Base-by-base conservation (phyloP, 2,113 vertebrate species). In the Phrynosoma platyrhinos region DNA sequence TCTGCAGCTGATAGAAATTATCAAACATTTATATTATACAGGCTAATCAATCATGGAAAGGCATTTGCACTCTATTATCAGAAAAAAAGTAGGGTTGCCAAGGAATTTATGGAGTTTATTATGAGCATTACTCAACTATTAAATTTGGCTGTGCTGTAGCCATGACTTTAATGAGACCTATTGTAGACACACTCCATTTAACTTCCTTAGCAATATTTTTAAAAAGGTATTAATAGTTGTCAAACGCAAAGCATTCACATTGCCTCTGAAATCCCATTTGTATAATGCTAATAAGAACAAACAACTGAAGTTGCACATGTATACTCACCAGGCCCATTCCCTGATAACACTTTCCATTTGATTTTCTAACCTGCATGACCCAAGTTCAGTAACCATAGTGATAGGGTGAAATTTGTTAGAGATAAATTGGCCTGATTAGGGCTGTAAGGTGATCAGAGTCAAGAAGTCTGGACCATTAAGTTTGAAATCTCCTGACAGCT, bases 401-500 rank as follows among this genome's bases (percentile, higher is more conserved):
- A 88, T 69, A 64, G 42, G 81, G 81, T 55, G 47, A 83, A 55
- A 69, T 83, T 69, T 83, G 74, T 83, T 83, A 71, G 74, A 83
- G 69, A 88, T 88, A 77, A 78, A 80, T n/a, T 83, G 80, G 42
- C 75, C 83, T 88, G 87, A 83, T 88, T 69, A 83, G 62, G 72
- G 64, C 14, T 68, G 87, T 83, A 58, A 83, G 87, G 74, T 88
- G 62, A 88, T 23, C 14, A 55, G 72, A 88, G 87, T 69, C 47
- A 20, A 88, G 81, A 53, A 42, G 72, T 83, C 74, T 88, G 74
- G 80, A 7, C 74, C 62, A 88, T 88, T 88, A 83, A 88, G 78
- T 78, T 74, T 88, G n/a, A 21, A 88, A 62, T 88, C 87, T 83
- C 74, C 81, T 88, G 87, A 55, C n/a, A n/a, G 74, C 42, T 68